phyloP scores from a whole-genome alignment of 2,113 vertebrate species.

The Brachionichthys hirsutus region DNA sequence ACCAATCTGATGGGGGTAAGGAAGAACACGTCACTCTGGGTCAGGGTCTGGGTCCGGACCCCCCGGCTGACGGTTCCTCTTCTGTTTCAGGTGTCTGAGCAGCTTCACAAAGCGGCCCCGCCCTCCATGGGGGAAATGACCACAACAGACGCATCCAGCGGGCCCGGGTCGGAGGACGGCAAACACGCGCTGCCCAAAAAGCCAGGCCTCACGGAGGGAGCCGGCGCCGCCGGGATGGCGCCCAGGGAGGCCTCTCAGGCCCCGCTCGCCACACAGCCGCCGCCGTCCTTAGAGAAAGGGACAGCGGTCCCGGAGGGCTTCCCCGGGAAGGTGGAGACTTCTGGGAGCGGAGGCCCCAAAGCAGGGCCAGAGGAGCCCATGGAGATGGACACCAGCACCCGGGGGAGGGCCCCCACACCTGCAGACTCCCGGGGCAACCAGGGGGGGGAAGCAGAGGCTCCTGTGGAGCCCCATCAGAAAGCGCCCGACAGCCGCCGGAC shows the following conservation, averaged over 20 bases:
- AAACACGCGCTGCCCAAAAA: constrained; percentile 85
- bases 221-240: constrained; percentile 72
- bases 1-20: constrained; percentile 89
- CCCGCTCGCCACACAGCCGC: constrained; percentile 54
- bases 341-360: constrained; percentile 67
- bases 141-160: constrained; percentile 85
- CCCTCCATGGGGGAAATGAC: constrained; percentile 87
- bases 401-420: constrained; percentile 63
- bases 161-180: constrained; percentile 84
- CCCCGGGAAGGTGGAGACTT: constrained; percentile 60
- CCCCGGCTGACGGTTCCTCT: constrained; percentile 51
- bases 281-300: constrained; percentile 68
- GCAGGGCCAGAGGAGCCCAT: constrained; percentile 82
- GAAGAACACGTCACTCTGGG: constrained; percentile 14
- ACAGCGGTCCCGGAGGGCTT: constrained; percentile 58
- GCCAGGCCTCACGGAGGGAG: constrained; percentile 75
- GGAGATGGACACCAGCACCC: constrained; percentile 81
- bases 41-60: constrained; percentile 16
- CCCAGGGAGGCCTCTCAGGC: constrained; percentile 71
- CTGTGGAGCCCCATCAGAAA: constrained; percentile 67
- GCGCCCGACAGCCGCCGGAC: constrained; percentile 77
- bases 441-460: constrained; percentile 62
- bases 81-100: constrained; percentile 76
- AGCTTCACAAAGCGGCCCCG: constrained; percentile 64
- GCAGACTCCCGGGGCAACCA: constrained; percentile 62